Evolutionary conservation across 2,888 invertebrate genomes (phyloP), one percentile per base, ranked within the genome.

Genomic region (Lobophora halterata): DNA sequence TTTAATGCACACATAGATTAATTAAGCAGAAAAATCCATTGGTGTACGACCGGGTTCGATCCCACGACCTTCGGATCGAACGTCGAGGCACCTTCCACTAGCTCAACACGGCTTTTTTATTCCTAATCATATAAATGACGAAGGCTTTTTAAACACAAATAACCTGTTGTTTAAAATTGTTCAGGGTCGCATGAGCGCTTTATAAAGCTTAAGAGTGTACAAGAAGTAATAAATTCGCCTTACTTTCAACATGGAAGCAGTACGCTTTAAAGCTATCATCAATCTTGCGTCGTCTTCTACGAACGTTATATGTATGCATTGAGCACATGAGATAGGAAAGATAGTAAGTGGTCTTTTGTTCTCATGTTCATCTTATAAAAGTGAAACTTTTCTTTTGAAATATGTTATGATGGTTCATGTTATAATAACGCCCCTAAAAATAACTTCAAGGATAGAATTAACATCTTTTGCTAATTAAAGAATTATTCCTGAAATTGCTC

Each of bases 271-370:
- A 52, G 50, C 61, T 57, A 54, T 51, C 71, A 77, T 79, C 73
- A 74, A 79, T 77, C 74, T 74, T 65, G 19, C 55, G 65, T 66
- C 67, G 60, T 55, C 55, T 54, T 52, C 54, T 48, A n/a, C 31
- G 35, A 29, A 26, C 34, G 21, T 16, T n/a, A 24, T 28, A 35
- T 46, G 38, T 42, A 52, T 36, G 39, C 43, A 34, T 41, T 26
- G 26, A 18, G 30, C 16, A 23, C 5, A 5, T 1, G 6, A 14
- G 12, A 28, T 18, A 19, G 5, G 19, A 11, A 5, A 9, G 9
- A 14, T 28, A 28, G 24, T 16, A n/a, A 26, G 12, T 27, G 10
- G 9, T 28, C 2, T 10, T 28, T 21, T 27, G 26, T 20, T 19
- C 5, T 19, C 11, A 2, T 29, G 8, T 30, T 9, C 1, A 31